Evolutionary conservation across 2,888 invertebrate species (phyloP).

Genomic region (Drosophila neonasuta): DNA sequence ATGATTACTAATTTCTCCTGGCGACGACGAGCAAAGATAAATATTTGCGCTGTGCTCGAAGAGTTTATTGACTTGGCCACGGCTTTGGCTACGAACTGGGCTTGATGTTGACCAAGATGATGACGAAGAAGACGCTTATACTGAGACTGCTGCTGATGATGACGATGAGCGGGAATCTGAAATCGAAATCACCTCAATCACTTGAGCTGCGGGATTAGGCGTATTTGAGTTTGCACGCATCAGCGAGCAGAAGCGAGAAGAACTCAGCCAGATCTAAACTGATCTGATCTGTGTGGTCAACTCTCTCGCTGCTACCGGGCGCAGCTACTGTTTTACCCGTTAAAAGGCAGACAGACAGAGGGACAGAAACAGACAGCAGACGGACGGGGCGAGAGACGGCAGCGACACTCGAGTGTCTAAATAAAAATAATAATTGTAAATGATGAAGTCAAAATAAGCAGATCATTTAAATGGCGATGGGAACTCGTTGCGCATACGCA

Average conservation of each 20-base stretch:
- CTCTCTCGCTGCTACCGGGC: constrained; percentile 5
- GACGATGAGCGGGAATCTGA: constrained; percentile 48
- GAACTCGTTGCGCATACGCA: constrained; percentile 55
- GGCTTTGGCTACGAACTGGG: constrained; percentile 38
- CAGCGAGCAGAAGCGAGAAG: constrained; percentile 63
- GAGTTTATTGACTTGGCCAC: constrained; percentile 62
- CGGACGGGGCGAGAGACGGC: neutral
- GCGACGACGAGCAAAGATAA: constrained; percentile 69
- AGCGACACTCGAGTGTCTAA: constrained; percentile 69
- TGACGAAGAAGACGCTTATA: constrained; percentile 1
- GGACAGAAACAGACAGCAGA: constrained; percentile 6
- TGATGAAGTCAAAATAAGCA: constrained; percentile 78
- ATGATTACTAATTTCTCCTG: constrained; percentile 71
- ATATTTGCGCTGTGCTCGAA: constrained; percentile 75
- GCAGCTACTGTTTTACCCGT: constrained; percentile 68
- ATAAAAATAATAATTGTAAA: constrained; percentile 79
- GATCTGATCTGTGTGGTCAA: constrained; percentile 49
- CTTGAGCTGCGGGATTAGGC: constrained; percentile 82
- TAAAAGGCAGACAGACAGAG: constrained; percentile 3
- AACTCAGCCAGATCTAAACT: constrained; percentile 25
- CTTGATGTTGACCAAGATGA: constrained; percentile 23
- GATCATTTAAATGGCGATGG: constrained; percentile 71
- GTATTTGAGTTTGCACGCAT: constrained; percentile 81
- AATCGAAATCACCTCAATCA: constrained; percentile 80
- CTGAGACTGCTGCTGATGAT: constrained; percentile 5